Conservation (phyloP, 92 coral and sea anemone species). For the Epizoanthus scotinus region DNA sequence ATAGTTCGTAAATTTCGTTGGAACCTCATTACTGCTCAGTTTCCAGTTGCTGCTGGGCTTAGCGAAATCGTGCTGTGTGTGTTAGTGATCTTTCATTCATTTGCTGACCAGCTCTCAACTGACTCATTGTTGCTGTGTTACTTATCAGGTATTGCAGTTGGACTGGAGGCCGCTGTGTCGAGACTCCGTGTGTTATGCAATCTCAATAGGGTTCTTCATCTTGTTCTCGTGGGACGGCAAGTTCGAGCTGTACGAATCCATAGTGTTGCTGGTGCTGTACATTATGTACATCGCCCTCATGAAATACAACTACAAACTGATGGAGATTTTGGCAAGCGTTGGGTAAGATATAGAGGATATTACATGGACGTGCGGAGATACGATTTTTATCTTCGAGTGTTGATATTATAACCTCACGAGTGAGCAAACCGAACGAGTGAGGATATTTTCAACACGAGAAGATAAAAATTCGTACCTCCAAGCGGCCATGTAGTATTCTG, state of each 20-base stretch:
- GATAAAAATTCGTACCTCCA: no score
- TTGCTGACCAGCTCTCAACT: neutral
- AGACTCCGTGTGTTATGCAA: slow-evolving; percentile 88
- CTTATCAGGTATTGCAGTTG: slow-evolving; percentile 75
- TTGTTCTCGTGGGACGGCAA: slow-evolving; percentile 96
- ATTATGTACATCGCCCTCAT: slow-evolving; percentile 82
- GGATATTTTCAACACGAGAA: no score
- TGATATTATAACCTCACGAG: no score
- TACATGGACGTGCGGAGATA: no score
- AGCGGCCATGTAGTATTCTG: no score
- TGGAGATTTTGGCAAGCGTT: slow-evolving; percentile 76
- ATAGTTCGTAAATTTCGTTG: no score
- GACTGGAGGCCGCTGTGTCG: slow-evolving; percentile 98
- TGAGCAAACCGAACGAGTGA: no score
- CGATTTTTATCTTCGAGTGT: no score
- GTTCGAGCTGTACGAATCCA: slow-evolving; percentile 87
- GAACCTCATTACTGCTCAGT: no score
- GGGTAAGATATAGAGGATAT: slow-evolving; percentile 87
- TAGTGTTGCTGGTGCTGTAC: slow-evolving; percentile 77
- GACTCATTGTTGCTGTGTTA: neutral
- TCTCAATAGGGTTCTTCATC: slow-evolving; percentile 84
- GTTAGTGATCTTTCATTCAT: neutral
- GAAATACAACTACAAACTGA: slow-evolving; percentile 88
- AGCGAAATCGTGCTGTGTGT: neutral
- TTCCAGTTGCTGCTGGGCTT: no score